Conservation (phyloP, 2,113 vertebrate species). For the Montifringilla adamsi region DNA sequence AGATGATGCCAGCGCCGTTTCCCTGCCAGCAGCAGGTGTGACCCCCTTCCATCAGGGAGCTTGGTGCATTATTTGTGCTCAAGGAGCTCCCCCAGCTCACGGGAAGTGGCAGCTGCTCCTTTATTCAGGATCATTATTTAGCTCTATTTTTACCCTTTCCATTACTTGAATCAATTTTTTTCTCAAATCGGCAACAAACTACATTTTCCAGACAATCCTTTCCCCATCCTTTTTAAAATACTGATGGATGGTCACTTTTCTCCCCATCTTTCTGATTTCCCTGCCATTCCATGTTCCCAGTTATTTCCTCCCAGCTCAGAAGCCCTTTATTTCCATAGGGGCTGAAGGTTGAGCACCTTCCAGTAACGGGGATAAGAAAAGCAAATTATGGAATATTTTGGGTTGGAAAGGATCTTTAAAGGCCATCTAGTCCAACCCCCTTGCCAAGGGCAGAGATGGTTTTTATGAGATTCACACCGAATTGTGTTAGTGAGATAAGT, state of each 20-base stretch:
- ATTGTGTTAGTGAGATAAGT: background rate
- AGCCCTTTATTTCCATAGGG: background rate
- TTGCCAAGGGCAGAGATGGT: background rate
- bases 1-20: rapidly evolving
- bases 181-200: background rate
- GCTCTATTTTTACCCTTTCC: background rate
- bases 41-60: background rate
- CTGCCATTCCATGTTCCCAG: background rate
- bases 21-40: background rate
- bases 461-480: background rate
- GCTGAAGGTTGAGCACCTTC: background rate
- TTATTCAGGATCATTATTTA: background rate
- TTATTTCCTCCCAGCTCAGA: background rate
- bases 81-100: background rate
- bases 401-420: background rate
- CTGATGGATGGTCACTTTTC: rapidly evolving
- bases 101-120: rapidly evolving
- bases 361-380: rapidly evolving
- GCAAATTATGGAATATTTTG: background rate
- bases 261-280: background rate
- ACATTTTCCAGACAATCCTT: background rate
- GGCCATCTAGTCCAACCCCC: background rate
- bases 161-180: background rate
- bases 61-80: rapidly evolving
- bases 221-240: background rate